phyloP scores from a whole-genome alignment of 2,113 vertebrate genomes.

The Vimba vimba region DNA sequence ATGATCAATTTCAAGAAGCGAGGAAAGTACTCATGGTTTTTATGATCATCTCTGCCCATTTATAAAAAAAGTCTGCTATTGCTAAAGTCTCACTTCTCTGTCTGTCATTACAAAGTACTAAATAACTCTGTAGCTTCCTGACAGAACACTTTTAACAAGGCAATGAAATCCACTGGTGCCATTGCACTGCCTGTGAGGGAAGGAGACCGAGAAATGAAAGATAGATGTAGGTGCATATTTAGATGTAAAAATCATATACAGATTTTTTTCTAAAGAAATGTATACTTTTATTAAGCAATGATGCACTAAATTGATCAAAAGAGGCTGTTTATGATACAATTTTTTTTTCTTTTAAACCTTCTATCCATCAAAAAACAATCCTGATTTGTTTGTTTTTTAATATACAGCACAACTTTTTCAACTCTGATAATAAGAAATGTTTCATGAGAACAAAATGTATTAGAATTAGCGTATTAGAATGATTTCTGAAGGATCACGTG shows the following conservation, averaged over 20 bases:
- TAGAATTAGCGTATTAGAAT: too few relatives aligned
- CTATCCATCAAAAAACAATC: too few relatives aligned
- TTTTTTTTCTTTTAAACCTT: too few relatives aligned
- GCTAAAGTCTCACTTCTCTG: background rate
- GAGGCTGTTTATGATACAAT: too few relatives aligned
- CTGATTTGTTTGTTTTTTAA: too few relatives aligned
- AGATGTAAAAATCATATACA: too few relatives aligned
- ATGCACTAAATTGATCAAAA: background rate
- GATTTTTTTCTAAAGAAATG: background rate
- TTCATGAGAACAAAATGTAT: too few relatives aligned
- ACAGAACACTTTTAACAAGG: background rate
- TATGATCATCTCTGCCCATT: background rate
- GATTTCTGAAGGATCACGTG: too few relatives aligned
- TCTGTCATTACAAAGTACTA: background rate
- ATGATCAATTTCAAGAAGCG: background rate
- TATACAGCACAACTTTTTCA: too few relatives aligned
- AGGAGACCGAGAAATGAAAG: background rate
- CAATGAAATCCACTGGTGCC: background rate
- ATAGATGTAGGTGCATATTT: background rate
- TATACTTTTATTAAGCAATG: background rate
- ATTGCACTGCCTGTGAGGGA: background rate
- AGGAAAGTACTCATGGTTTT: background rate
- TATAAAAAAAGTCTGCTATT: background rate
- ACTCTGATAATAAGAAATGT: too few relatives aligned
- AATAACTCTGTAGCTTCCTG: constrained; percentile 19